phyloP scores from a whole-genome alignment of 2,888 invertebrate genomes.

The Villa cingulata region DNA sequence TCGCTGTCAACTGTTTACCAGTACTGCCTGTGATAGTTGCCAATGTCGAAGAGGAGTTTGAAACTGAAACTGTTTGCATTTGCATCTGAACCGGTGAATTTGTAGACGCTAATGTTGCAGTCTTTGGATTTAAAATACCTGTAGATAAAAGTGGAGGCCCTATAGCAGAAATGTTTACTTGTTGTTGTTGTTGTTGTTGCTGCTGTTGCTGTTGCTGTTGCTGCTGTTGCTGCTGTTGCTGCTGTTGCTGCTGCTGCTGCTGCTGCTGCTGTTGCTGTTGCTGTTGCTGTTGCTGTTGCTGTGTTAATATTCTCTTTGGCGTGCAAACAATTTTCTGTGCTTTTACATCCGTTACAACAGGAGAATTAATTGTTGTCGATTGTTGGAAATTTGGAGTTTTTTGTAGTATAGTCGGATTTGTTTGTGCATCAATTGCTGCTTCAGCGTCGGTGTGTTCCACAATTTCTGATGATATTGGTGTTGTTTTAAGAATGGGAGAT shows the following conservation, averaged over 20 bases:
- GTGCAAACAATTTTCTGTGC: no score
- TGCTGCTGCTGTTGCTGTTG: conserved; percentile 4
- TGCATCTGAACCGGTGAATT: background rate
- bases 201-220: conserved; percentile 24
- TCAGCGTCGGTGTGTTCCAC: background rate
- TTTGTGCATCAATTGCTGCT: background rate
- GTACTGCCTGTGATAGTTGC: background rate
- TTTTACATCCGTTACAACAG: no score
- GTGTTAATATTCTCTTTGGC: no score
- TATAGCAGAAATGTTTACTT: conserved; percentile 26
- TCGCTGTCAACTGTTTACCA: background rate
- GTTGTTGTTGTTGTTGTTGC: conserved; percentile 28
- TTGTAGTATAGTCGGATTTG: background rate
- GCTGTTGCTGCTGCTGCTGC: conserved; percentile 10
- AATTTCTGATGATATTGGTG: background rate
- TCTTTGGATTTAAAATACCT: conserved; percentile 9
- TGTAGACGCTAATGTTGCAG: background rate
- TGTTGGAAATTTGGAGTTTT: background rate
- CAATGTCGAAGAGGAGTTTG: background rate
- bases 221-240: conserved; percentile 8
- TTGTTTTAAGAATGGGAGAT: no score
- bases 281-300: background rate
- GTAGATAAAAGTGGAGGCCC: conserved; percentile 14
- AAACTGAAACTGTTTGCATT: background rate
- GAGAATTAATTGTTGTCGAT: background rate